Percentiles rank a stretch among this genome's conserved stretches.
phyloP scores from a whole-genome alignment of 2,113 vertebrate genomes.

The Corythornis madagascariensis region DNA sequence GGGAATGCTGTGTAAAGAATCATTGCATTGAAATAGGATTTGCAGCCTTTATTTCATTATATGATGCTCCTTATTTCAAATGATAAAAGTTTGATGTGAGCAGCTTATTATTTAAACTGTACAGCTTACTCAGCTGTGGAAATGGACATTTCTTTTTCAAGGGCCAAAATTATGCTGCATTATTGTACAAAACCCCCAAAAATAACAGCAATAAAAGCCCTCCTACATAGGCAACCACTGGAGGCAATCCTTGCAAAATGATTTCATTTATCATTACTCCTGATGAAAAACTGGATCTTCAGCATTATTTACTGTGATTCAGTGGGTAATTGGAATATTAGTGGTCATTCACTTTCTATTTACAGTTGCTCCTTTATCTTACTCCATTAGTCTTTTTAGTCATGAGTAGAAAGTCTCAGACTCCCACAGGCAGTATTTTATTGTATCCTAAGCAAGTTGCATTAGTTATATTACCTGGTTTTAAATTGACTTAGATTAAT shows the following conservation, averaged over 20 bases:
- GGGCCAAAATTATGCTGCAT: background rate
- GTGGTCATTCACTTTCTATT: background rate
- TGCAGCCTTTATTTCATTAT: background rate
- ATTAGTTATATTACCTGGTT: background rate
- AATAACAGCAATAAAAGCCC: background rate
- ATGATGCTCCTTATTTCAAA: background rate
- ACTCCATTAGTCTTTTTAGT: background rate
- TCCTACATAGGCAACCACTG: background rate
- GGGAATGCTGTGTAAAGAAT: background rate
- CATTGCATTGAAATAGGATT: background rate
- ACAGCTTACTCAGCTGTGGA: background rate
- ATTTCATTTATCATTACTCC: background rate
- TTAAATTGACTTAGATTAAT: background rate
- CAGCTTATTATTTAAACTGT: background rate
- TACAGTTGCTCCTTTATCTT: background rate
- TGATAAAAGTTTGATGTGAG: background rate
- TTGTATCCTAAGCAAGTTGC: background rate
- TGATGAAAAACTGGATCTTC: background rate
- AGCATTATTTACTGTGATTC: background rate
- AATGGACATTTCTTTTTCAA: background rate
- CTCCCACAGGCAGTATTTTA: background rate
- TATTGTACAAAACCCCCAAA: background rate
- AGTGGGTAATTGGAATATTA: background rate
- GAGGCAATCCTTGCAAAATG: background rate
- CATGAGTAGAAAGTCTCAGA: background rate